A percentile compares a stretch with the other conserved stretches of the same genome.
phyloP scores from a whole-genome alignment of 2,113 vertebrate species.

The Chauna torquata region DNA sequence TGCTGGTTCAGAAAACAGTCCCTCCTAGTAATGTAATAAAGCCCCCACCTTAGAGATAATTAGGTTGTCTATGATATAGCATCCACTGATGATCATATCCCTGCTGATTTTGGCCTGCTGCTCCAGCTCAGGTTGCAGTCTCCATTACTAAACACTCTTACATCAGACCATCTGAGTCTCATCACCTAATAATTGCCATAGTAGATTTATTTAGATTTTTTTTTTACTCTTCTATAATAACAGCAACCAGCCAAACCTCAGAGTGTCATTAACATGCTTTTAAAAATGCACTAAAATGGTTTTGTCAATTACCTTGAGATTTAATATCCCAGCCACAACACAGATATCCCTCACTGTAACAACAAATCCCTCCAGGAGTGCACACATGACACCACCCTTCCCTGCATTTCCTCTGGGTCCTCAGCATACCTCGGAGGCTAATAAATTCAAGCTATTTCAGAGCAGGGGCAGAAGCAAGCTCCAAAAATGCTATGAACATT shows the following conservation, averaged over 20 bases:
- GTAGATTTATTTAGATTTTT: background rate
- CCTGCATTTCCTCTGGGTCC: background rate
- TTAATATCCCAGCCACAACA: slow-evolving; percentile 26
- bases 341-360: background rate
- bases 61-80: slow-evolving; percentile 42
- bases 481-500: background rate
- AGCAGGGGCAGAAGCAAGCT: background rate
- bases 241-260: slow-evolving; percentile 43
- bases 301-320: slow-evolving; percentile 13
- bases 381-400: background rate
- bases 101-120: slow-evolving; percentile 43
- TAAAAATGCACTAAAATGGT: slow-evolving; percentile 38
- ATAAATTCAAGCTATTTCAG: background rate
- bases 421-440: background rate
- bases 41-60: slow-evolving; percentile 54
- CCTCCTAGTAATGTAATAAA: slow-evolving; percentile 58
- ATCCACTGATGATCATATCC: slow-evolving; percentile 42
- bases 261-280: slow-evolving; percentile 42
- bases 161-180: slow-evolving; percentile 20
- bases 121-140: slow-evolving; percentile 41
- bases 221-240: background rate
- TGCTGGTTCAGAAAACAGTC: slow-evolving; percentile 61
- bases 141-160: background rate
- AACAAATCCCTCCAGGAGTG: background rate
- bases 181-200: slow-evolving; percentile 15